These are phyloP conservation scores for Acanthococcus lagerstroemiae DNA, from an alignment of 2,888 invertebrate species.

Conservation along the genomic window DNA sequence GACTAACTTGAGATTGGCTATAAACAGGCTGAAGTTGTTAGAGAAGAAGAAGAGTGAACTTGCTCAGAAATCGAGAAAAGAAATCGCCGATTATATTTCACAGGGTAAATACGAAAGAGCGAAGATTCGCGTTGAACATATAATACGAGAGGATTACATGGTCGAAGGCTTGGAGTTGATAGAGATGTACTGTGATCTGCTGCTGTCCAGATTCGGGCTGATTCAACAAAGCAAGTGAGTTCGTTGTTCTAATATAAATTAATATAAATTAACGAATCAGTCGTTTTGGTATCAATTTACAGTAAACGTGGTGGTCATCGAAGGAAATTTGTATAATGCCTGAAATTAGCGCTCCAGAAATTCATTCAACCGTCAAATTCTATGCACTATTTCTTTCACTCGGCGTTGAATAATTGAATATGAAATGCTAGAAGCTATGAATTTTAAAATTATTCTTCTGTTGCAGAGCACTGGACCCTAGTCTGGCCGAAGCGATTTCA, in stretches of 20 bases:
- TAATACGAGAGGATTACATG: constrained; percentile 96
- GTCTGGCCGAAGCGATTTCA: constrained; percentile 89
- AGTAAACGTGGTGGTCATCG: too few species aligned
- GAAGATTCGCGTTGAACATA: constrained; percentile 95
- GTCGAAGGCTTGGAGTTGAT: constrained; percentile 98
- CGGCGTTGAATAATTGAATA: too few species aligned
- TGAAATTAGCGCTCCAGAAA: too few species aligned
- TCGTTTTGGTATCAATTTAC: too few species aligned
- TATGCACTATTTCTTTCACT: too few species aligned
- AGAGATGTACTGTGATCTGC: constrained; percentile 97
- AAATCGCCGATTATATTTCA: constrained; percentile 92
- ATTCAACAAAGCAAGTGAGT: constrained; percentile 89
- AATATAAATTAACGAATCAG: too few species aligned
- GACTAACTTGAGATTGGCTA: constrained; percentile 84
- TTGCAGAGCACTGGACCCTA: constrained; percentile 52
- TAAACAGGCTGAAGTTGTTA: constrained; percentile 85
- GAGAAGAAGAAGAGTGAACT: constrained; percentile 98
- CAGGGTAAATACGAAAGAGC: constrained; percentile 80
- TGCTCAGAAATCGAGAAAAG: constrained; percentile 87
- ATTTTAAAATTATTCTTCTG: not conserved
- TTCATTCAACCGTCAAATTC: too few species aligned
- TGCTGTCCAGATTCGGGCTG: constrained; percentile 91
- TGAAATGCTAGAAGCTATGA: too few species aligned
- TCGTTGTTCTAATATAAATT: not conserved
- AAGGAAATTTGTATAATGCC: too few species aligned